phyloP scores from a whole-genome alignment of 2,888 invertebrate species.

The Dynastes tityus region DNA sequence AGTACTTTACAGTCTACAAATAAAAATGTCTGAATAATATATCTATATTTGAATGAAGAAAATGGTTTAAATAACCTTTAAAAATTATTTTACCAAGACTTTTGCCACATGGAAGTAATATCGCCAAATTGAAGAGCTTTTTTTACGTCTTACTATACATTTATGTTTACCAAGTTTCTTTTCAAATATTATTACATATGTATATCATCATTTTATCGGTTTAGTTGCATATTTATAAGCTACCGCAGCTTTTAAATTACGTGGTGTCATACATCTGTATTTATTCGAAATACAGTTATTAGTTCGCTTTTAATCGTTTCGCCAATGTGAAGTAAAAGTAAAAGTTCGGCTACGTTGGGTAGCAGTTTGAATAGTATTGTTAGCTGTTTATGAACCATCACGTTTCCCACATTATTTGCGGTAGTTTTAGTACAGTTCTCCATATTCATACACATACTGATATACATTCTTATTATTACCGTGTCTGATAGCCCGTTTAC shows the following conservation, averaged over 20 bases:
- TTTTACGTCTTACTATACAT: too few species aligned
- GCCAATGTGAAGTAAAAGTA: conserved; percentile 37
- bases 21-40: too few species aligned
- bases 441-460: neutral
- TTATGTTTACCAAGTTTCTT: too few species aligned
- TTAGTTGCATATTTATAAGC: neutral
- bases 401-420: conserved; percentile 45
- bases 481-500: conserved; percentile 14
- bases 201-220: too few species aligned
- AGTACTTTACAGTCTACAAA: too few species aligned
- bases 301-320: conserved; percentile 5
- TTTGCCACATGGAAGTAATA: too few species aligned
- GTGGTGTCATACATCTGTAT: too few species aligned
- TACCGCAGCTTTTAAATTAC: neutral
- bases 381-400: conserved; percentile 18
- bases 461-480: conserved; percentile 8
- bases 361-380: conserved; percentile 16
- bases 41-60: too few species aligned
- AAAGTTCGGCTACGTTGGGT: conserved; percentile 24
- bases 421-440: conserved; percentile 28
- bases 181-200: too few species aligned
- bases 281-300: neutral
- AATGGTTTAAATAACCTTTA: too few species aligned
- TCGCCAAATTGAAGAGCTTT: too few species aligned
- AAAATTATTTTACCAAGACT: too few species aligned